Evolutionary conservation across 92 coral and sea anemone species (phyloP), one percentile per base, ranked within the genome.

Genomic region (Porites divaricata): DNA sequence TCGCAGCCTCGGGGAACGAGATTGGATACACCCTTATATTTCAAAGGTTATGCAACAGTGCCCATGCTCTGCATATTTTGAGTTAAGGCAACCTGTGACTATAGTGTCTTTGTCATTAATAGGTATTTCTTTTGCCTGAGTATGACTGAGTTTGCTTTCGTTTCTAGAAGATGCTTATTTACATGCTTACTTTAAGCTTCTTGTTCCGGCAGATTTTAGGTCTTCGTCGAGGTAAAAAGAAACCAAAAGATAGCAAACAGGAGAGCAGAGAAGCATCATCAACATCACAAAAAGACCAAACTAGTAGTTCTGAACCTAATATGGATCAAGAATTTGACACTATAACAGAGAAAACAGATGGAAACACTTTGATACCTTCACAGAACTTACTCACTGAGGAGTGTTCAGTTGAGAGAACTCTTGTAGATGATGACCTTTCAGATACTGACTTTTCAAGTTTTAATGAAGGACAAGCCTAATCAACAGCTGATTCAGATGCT

Each of bases 181-280:
- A 0, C 23, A 24, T 8, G 2, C 45, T 19, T 76, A 19, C 68
- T 66, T 19, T 62, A 7, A 2, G 59, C 48, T 63, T 77, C 21
- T 20, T 13, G 11, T 28, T 20, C 2, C 0, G n/a, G 24, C 88
- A 95, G 98, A 95, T 95, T 78, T 93, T 95, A 85, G 98, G 98
- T 24, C 93, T 93, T n/a, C 81, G 87, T 23, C 95, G 90, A 26
- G 95, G 89, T 22, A 93, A 77, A 49, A 90, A 81, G 81, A 35
- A 76, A 66, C 2, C 53, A 48, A 61, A 49, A 72, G 79, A 49
- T 12, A 13, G 6, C 8, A 62, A 35, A 23, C 20, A 61, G 25
- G 71, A 24, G 41, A 82, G 1, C 25, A 16, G 16, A 0, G 4
- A 45, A 67, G 72, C 35, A 74, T 52, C 83, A 20, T 57, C 87